Evolutionary conservation across 2,113 vertebrate species (phyloP), one percentile per base, ranked within the genome.

Genomic region (Phalacrocorax aristotelis): DNA sequence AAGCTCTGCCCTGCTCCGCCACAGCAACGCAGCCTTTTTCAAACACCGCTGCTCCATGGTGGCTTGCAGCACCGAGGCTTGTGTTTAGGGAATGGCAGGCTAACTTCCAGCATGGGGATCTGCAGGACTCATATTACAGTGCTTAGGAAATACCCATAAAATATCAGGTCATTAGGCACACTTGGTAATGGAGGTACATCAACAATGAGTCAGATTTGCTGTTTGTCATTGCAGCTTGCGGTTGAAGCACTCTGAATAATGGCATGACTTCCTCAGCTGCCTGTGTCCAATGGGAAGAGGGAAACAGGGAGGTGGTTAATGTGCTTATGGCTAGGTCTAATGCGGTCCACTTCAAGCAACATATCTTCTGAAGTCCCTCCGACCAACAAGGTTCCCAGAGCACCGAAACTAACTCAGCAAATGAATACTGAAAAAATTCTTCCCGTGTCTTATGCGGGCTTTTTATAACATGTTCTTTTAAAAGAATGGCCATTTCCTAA

Each of bases 201-300:
- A 90, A 36, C 89, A 93, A 52, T 96, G 96, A 95, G 81, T 96
- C 95, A 96, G 81, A 94, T 86, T 57, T 94, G 92, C 93, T 96
- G 93, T 95, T 96, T 95, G 82, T 78, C 84, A 14, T 60, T 36
- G 70, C 65, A 61, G 89, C 70, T 82, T 10, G 0, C 0, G 4
- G 69, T 6, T 68, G 38, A 83, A 95, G 55, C 11, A 8, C 61
- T 74, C 69, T 89, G 93, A 68, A 38, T 36, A 90, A 48, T 40
- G 20, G 82, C 5, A 1, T 6, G 22, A 68, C 82, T 96, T 81
- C 79, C 87, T 79, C 2, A 0, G 57, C 66, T 55, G 81, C 2
- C 6, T 36, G 75, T 60, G 58, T 44, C 12, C 15, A 23, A 18
- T 0, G 26, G 46, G 89, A 64, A 65, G 75, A 87, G 90, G 71